Base-by-base conservation (phyloP, 2,888 invertebrate genomes). In the Heliconius aoede region DNA sequence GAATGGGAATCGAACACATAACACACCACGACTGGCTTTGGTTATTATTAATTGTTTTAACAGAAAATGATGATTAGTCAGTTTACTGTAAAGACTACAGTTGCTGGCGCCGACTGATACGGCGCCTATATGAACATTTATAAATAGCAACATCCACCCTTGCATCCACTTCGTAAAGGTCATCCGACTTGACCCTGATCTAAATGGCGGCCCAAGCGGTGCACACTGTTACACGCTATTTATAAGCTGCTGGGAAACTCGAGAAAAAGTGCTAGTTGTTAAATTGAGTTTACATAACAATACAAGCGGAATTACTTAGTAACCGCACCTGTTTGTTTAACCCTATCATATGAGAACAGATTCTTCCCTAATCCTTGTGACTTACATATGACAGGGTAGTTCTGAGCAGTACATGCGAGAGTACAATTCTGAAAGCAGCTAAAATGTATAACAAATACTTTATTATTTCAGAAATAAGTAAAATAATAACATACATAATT, bases 91-190 rank as follows among this genome's bases (percentile, higher is more conserved):
- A n/a, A 11, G 11, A n/a, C n/a, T 9, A n/a, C 11, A n/a, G 3
- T n/a, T n/a, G 3, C 55, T 8, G 11, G 11, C 1, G n/a, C n/a
- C n/a, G n/a, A 9, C n/a, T 9, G 9, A 11, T n/a, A n/a, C n/a
- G n/a, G 11, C 4, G 1, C 11, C 5, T 64, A 40, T 65, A 60
- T 26, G 21, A 13, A 61, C 11, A 61, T 60, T 72, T 72, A 72
- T 60, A 72, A 72, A 61, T 72, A 72, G 4, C 61, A 26, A 18
- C 72, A 55, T 24, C 24, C 71, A 32, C 32, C 28, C 40, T 24
- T 30, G 51, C 36, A 36, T 26, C 72, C 72, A 36, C 60, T 61
- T 72, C 26, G 26, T 72, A 72, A 72, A 72, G 55, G 72, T 60
- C 60, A 28, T 32, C 32, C 26, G 18, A 60, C 72, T 60, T 58